Evolutionary conservation across 2,888 invertebrate genomes (phyloP).

Genomic region (Stictocephala bisonia): DNA sequence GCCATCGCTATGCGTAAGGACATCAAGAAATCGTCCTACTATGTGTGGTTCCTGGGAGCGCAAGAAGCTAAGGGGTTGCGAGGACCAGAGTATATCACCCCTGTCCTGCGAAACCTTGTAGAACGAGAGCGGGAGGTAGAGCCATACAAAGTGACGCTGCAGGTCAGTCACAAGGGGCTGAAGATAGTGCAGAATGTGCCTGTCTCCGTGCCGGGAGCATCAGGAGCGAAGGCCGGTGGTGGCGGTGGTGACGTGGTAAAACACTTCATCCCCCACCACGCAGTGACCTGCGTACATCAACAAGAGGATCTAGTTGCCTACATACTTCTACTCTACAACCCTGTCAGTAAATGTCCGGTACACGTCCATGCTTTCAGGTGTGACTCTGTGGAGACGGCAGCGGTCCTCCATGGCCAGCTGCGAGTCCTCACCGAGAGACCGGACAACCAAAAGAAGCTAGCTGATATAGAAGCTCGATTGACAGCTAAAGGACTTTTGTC

Average conservation of each 20-base stretch:
- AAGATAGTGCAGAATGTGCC: slow-evolving; percentile 89
- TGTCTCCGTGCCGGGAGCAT: slow-evolving; percentile 22
- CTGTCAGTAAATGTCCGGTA: slow-evolving; percentile 92
- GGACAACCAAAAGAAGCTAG: slow-evolving; percentile 87
- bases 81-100: slow-evolving; percentile 86
- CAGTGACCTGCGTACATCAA: slow-evolving; percentile 90
- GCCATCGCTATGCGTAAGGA: slow-evolving; percentile 70
- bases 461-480: slow-evolving; percentile 78
- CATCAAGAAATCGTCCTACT: slow-evolving; percentile 90
- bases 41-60: slow-evolving; percentile 95
- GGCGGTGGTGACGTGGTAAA: slow-evolving; percentile 90
- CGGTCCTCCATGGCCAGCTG: slow-evolving; percentile 85
- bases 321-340: slow-evolving; percentile 92
- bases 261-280: slow-evolving; percentile 94
- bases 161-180: slow-evolving; percentile 87
- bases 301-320: slow-evolving; percentile 94
- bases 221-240: slow-evolving; percentile 63
- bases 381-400: slow-evolving; percentile 93
- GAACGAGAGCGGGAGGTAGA: slow-evolving; percentile 87
- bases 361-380: slow-evolving; percentile 96
- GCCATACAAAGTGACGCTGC: slow-evolving; percentile 90
- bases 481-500: slow-evolving; percentile 64
- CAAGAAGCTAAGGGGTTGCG: slow-evolving; percentile 91
- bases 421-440: slow-evolving; percentile 84
- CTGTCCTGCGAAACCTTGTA: slow-evolving; percentile 85